Conservation (phyloP, 2,888 invertebrate species). For the Nomada hirtipes region DNA sequence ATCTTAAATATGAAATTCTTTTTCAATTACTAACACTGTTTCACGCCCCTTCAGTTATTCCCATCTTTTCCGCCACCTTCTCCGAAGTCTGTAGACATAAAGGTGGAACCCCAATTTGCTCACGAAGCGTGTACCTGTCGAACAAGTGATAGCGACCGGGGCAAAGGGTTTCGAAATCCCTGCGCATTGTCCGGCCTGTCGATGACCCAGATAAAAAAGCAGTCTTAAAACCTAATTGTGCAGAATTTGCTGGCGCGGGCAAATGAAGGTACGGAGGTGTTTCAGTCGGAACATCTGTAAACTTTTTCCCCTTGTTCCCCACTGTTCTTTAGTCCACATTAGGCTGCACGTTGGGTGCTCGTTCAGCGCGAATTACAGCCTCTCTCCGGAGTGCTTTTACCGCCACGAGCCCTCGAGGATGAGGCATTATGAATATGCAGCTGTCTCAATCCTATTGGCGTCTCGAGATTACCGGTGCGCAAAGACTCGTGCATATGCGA, state of each 20-base stretch:
- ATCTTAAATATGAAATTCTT: no score
- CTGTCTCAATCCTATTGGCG: constrained; percentile 38
- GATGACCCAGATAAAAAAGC: constrained; percentile 34
- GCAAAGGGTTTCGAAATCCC: not conserved
- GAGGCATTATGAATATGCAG: constrained; percentile 56
- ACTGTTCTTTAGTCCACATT: constrained; percentile 3
- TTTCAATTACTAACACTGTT: no score
- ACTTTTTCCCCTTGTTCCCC: constrained; percentile 16
- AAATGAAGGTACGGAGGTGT: constrained; percentile 40
- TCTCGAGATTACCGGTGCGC: constrained; percentile 39
- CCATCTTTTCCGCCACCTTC: not conserved
- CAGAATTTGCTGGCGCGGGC: constrained; percentile 9
- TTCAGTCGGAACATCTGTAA: constrained; percentile 28
- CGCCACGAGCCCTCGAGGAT: constrained; percentile 55
- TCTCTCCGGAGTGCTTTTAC: constrained; percentile 51
- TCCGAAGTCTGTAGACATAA: not conserved
- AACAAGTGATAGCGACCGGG: constrained; percentile 2
- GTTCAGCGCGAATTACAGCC: constrained; percentile 14
- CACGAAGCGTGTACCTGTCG: constrained; percentile 3
- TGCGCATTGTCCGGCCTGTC: not conserved
- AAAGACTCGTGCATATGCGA: constrained; percentile 36
- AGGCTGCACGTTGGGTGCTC: constrained; percentile 32
- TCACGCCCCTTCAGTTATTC: not conserved
- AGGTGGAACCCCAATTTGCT: constrained; percentile 1
- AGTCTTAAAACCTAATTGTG: constrained; percentile 20